Conservation (phyloP, 2,888 invertebrate genomes). For the Lathronympha strigana region DNA sequence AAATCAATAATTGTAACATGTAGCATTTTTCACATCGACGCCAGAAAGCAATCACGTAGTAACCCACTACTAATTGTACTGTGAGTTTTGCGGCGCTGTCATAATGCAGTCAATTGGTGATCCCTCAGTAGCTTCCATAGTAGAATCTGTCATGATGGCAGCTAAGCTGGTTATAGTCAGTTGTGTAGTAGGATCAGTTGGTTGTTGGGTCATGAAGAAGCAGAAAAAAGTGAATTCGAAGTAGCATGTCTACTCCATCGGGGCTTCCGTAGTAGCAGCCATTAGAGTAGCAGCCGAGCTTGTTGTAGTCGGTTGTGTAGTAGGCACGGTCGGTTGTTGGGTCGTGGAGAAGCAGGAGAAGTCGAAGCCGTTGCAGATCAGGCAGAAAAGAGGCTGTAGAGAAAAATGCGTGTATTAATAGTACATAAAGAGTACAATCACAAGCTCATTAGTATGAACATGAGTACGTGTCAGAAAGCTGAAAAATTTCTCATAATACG, state of each 20-base stretch:
- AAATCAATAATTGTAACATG: too few species aligned
- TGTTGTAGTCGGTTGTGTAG: background rate
- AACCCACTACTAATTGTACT: too few species aligned
- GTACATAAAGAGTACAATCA: background rate
- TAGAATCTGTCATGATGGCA: conserved; percentile 37
- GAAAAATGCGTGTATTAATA: background rate
- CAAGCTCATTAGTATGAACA: background rate
- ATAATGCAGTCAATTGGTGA: background rate
- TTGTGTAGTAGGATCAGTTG: conserved; percentile 34
- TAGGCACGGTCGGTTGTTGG: conserved; percentile 41
- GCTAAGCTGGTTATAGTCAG: conserved; percentile 20
- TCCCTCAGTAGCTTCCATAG: background rate
- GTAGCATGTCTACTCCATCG: too few species aligned
- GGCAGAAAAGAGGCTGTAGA: conserved; percentile 56
- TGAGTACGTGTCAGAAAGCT: too few species aligned
- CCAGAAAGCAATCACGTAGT: too few species aligned
- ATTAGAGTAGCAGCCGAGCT: conserved; percentile 40
- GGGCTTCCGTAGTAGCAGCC: conserved; percentile 26
- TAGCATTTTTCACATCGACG: too few species aligned
- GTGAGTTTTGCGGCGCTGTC: background rate
- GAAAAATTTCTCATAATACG: too few species aligned
- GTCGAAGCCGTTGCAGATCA: conserved; percentile 60
- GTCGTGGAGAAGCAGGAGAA: conserved; percentile 49
- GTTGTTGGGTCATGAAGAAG: conserved; percentile 43
- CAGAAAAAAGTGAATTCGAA: too few species aligned